phyloP scores from a whole-genome alignment of 2,888 invertebrate genomes.

The Loripinus fragilis region DNA sequence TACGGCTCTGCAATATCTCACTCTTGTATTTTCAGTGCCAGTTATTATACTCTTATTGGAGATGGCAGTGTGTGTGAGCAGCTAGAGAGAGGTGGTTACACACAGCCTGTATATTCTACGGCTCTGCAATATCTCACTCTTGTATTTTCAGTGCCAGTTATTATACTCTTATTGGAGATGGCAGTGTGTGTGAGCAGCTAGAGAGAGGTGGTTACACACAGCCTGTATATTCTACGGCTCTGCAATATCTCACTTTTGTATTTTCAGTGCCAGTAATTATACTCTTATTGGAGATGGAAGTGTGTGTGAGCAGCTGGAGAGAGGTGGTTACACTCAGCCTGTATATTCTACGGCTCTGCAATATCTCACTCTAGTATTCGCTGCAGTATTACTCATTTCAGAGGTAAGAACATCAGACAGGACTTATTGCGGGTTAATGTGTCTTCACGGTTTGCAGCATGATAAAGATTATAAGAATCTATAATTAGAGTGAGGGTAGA shows the following conservation, averaged over 20 bases:
- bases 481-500: no score
- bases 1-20: no score
- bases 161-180: not conserved
- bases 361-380: not conserved
- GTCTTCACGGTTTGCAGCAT: no score
- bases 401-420: not conserved
- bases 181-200: not conserved
- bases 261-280: conserved; percentile 5
- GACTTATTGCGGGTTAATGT: no score
- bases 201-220: conserved; percentile 4
- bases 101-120: not conserved
- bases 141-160: conserved; percentile 9
- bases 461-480: no score
- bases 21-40: conserved; percentile 20
- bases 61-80: not conserved
- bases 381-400: conserved; percentile 1
- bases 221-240: not conserved
- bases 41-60: not conserved
- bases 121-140: no score
- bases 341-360: not conserved
- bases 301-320: not conserved
- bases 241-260: no score
- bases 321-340: not conserved
- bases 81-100: conserved; percentile 1
- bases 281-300: not conserved